Evolutionary conservation across 2,888 invertebrate genomes (phyloP), one percentile per base, ranked within the genome.

Genomic region (Chironomus tentans): DNA sequence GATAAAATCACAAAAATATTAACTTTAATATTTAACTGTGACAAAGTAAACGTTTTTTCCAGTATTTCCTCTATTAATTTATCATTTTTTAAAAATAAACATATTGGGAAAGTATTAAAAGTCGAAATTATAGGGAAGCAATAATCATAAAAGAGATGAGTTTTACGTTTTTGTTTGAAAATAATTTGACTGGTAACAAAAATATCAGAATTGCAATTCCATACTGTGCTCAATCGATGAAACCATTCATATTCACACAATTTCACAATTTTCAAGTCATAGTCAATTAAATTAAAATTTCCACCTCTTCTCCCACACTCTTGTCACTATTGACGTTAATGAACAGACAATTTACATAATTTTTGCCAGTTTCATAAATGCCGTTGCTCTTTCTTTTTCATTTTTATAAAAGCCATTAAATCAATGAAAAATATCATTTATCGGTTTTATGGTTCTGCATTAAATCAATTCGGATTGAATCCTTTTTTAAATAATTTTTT

Each of bases 401-500:
- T 65, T 18, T 10, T 28, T 38, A 38, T 13, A 15, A 28, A 72
- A 72, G 62, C 72, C 72, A 61, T 72, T 50, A 62, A 72, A 62
- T 72, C 61, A 72, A 62, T 62, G 38, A 70, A 72, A 65, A 65
- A 72, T 50, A 18, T 72, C 72, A 72, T 62, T 72, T 72, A 5
- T 18, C 13, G 72, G 56, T 72, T 62, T 62, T 61, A 21, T 24
- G 21, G 12, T 21, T 18, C 21, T 3, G 13, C 22, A 71, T 71
- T 56, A 15, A 24, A 24, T 50, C 56, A 28, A 47, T 21, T 71
- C 50, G 77, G 77, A 78, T 78, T 72, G 38, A 38, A 38, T 38
- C 38, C 38, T 10, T 38, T 38, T 38, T 50, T 74, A 68, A 28
- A 77, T 70, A 78, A 71, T 78, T 77, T 78, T 71, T 68, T 78